A percentile compares a stretch with the other conserved stretches of the same genome.
phyloP scores from a whole-genome alignment of 2,888 invertebrate species.

The Drosophila hawaiiensis region DNA sequence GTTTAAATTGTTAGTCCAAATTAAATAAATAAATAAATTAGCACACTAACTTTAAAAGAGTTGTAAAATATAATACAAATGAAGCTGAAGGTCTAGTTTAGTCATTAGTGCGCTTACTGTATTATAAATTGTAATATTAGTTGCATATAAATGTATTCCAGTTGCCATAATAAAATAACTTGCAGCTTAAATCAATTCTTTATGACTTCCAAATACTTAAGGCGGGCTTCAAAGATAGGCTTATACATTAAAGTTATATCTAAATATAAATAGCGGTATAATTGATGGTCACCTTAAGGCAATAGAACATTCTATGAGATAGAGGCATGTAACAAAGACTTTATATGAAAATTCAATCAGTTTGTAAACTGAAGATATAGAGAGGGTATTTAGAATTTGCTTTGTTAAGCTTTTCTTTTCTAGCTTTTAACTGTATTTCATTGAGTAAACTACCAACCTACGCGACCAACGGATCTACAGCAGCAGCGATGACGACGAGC shows the following conservation, averaged over 20 bases:
- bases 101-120: not conserved
- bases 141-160: not conserved
- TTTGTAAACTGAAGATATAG: not conserved
- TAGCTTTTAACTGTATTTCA: conserved; percentile 28
- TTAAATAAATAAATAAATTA: not conserved
- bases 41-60: not conserved
- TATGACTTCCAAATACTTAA: not conserved
- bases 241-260: not conserved
- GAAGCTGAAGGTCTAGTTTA: not conserved
- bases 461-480: conserved; percentile 33
- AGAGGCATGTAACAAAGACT: not conserved
- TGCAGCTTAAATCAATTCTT: not conserved
- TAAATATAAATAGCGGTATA: not conserved
- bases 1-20: rapidly evolving
- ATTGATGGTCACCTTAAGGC: not conserved
- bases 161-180: not conserved
- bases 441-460: conserved; percentile 39
- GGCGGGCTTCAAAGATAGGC: not conserved
- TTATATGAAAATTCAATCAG: not conserved
- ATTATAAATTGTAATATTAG: not conserved
- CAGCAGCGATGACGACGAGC: conserved; percentile 18
- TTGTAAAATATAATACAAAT: not conserved
- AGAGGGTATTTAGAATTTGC: conserved; percentile 14
- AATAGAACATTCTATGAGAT: not conserved
- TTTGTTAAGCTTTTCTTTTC: not conserved